Base-by-base conservation (phyloP, 2,888 invertebrate genomes). In the Lottia gigantea region DNA sequence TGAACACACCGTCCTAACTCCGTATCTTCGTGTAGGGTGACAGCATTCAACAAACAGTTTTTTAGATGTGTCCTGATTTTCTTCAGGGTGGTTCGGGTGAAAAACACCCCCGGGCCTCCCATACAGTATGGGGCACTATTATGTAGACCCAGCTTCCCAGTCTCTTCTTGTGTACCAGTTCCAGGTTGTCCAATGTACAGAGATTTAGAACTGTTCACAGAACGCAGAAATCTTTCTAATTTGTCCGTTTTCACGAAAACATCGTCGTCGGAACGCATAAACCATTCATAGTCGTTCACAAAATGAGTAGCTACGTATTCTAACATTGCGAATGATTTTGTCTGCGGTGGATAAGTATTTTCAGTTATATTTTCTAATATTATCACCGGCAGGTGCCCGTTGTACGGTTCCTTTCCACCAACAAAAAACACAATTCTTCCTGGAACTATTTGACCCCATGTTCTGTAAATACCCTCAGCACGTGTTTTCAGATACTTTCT, bases 331-430 rank as follows among this genome's bases (percentile, higher is more conserved):
- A 98, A 98, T 1, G 96, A 96, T 88, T 98, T 98, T 90, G 96
- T 97, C 89, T 98, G 98, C 0, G 98, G 98, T 62, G 98, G 98
- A 89, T 98, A 98, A 70, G 95, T 93, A 88, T 98, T 97, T 88
- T 97, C 97, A 12, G 97, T 96, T 15, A 98, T 97, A 4, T 79
- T 78, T 25, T 63, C 67, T 23, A 92, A 92, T 14, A 77, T 74
- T 1, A 85, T 75, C 77, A 98, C 90, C 0, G 94, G 91, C 62
- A 98, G 92, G 66, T 97, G 90, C 0, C 96, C 96, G 19, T 92
- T 91, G 25, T 92, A 91, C 0, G 85, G 66, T 0, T 77, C 74
- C 6, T 78, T 78, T 31, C 75, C 78, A 12, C 81, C 79, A 77
- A 95, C 94, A 90, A 96, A 97, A 89, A 97, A 96, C 15, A 94